Percentiles rank a stretch among this genome's conserved stretches.
These are phyloP conservation scores for Diadumene lineata DNA, from an alignment of 92 coral and sea anemone genomes.

Conservation along the genomic window DNA sequence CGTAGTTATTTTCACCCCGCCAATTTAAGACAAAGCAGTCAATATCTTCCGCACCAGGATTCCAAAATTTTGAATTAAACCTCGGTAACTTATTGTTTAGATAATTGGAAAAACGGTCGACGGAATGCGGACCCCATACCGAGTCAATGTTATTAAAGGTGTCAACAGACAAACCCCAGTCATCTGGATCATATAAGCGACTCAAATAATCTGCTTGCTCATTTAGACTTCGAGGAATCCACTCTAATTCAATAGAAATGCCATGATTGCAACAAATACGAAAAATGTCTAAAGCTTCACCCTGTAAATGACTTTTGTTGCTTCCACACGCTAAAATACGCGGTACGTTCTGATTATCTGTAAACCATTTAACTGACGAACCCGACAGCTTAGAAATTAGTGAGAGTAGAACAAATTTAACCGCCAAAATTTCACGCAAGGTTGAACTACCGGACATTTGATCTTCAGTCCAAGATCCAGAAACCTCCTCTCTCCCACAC, in stretches of 20 bases:
- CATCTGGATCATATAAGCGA: slow-evolving; percentile 48
- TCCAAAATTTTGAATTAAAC: slow-evolving; percentile 60
- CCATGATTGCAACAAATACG: slow-evolving; percentile 28
- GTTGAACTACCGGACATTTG: too few species aligned
- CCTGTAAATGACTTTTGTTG: slow-evolving; percentile 20
- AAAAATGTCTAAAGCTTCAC: slow-evolving; percentile 42
- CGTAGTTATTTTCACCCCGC: slow-evolving; percentile 53
- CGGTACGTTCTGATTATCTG: slow-evolving; percentile 61
- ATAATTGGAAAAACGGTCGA: slow-evolving; percentile 49
- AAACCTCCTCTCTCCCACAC: too few species aligned
- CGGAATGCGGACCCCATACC: slow-evolving; percentile 57
- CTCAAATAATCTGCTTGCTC: slow-evolving; percentile 49
- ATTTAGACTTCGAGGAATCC: slow-evolving; percentile 49
- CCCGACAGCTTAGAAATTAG: slow-evolving; percentile 42
- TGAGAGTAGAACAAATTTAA: too few species aligned
- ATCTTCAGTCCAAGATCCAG: too few species aligned
- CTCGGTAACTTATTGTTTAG: slow-evolving; percentile 43
- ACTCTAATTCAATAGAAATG: slow-evolving; percentile 48
- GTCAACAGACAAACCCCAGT: slow-evolving; percentile 47
- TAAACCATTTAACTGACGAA: slow-evolving; percentile 58
- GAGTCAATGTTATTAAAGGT: slow-evolving; percentile 31
- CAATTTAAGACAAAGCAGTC: slow-evolving; percentile 50
- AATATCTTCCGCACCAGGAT: slow-evolving; percentile 54
- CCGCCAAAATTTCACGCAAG: too few species aligned
- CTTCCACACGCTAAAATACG: slow-evolving; percentile 36